phyloP scores from a whole-genome alignment of 2,113 vertebrate genomes.

The Oostethus manadensis region DNA sequence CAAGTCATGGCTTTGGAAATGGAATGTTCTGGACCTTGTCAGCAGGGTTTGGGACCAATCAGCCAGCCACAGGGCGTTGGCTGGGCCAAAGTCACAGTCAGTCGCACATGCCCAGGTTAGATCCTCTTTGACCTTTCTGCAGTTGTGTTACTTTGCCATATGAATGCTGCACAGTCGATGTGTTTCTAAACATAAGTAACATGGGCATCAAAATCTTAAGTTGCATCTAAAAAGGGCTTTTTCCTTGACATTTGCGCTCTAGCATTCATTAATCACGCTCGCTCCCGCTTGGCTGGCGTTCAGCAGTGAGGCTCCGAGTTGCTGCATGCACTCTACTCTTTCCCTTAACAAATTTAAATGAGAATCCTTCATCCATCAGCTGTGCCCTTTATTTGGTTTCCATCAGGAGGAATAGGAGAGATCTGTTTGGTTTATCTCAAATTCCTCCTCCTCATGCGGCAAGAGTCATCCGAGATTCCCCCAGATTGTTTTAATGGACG shows the following conservation, averaged over 20 bases:
- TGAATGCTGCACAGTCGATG: background rate
- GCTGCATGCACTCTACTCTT: slow-evolving; percentile 17
- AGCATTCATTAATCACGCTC: slow-evolving; percentile 34
- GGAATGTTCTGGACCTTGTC: slow-evolving; percentile 53
- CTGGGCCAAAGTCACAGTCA: slow-evolving; percentile 10
- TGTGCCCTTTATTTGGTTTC: slow-evolving; percentile 19
- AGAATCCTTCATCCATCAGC: slow-evolving; percentile 39
- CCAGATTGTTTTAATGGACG: slow-evolving; percentile 47
- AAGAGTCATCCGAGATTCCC: slow-evolving; percentile 33
- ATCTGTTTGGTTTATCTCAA: slow-evolving; percentile 48
- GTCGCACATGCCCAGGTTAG: slow-evolving; percentile 36
- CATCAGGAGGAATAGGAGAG: slow-evolving; percentile 14
- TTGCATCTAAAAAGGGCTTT: slow-evolving; percentile 28
- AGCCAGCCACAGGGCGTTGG: slow-evolving; percentile 1
- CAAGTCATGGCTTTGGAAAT: slow-evolving; percentile 41
- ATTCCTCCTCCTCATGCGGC: slow-evolving; percentile 20
- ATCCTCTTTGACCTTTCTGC: slow-evolving; percentile 44
- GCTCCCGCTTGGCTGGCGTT: slow-evolving; percentile 27
- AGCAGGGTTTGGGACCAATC: slow-evolving; percentile 40
- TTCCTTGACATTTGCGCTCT: slow-evolving; percentile 31
- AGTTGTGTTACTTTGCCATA: background rate
- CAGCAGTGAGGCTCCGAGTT: slow-evolving; percentile 21
- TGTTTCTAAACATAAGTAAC: background rate
- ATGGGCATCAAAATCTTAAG: slow-evolving; percentile 1
- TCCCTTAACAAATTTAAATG: slow-evolving; percentile 33